Conservation (phyloP, 92 coral and sea anemone genomes). For the Heteractis magnifica region DNA sequence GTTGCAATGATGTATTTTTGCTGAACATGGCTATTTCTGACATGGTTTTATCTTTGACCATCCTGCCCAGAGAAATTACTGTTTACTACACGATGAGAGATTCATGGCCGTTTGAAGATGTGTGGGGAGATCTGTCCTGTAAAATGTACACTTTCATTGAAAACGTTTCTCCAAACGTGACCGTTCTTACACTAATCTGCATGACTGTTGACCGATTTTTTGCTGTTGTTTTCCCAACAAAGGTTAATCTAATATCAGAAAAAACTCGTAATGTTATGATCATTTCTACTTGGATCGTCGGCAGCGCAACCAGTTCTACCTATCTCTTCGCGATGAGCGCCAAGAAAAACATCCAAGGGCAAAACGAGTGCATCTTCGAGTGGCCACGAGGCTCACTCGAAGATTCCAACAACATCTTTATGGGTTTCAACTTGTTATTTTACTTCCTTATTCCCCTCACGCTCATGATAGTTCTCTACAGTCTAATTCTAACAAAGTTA, state of each 20-base stretch:
- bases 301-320: conserved; percentile 28
- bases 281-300: conserved; percentile 26
- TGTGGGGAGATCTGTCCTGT: background rate
- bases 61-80: background rate
- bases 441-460: conserved; percentile 40
- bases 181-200: conserved; percentile 33
- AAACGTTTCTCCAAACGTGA: conserved; percentile 10
- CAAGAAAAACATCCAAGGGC: background rate
- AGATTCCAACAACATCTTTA: conserved; percentile 31
- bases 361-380: conserved; percentile 5
- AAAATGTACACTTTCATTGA: background rate
- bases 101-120: background rate
- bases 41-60: background rate
- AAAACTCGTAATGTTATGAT: conserved; percentile 15
- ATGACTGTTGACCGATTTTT: conserved; percentile 31
- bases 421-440: conserved; percentile 6
- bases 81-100: background rate
- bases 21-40: conserved; percentile 4
- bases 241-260: conserved; percentile 15
- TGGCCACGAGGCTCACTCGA: background rate
- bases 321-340: conserved; percentile 18
- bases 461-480: conserved; percentile 21
- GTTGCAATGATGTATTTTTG: background rate
- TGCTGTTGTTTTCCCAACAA: conserved; percentile 40
- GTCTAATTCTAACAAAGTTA: conserved; percentile 12